Percentiles rank a stretch among this genome's conserved stretches.
These are phyloP conservation scores for Gobiocypris rarus DNA, from an alignment of 2,113 vertebrate species.

Conservation along the genomic window DNA sequence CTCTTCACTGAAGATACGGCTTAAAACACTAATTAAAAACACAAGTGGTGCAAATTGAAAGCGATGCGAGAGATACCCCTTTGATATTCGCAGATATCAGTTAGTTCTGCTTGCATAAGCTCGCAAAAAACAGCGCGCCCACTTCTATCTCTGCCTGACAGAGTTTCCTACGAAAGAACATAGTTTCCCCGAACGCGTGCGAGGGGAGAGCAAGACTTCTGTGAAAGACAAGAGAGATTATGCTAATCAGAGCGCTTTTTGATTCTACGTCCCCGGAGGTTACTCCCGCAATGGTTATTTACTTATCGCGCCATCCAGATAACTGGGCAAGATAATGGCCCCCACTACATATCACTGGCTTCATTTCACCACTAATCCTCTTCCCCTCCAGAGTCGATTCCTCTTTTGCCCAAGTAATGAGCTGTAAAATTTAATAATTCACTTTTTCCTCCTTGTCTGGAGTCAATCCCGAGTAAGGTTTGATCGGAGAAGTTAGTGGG, in stretches of 20 bases:
- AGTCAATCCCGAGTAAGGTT: constrained; percentile 33
- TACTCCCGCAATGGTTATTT: constrained; percentile 60
- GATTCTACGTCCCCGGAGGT: constrained; percentile 53
- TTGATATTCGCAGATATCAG: constrained; percentile 40
- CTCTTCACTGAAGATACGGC: not conserved
- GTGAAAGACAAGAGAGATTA: constrained; percentile 54
- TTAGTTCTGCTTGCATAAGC: constrained; percentile 41
- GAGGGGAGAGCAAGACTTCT: constrained; percentile 30
- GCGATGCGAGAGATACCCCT: constrained; percentile 24
- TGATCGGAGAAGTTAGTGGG: not conserved
- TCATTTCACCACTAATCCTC: constrained; percentile 61
- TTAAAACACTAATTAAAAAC: constrained; percentile 32
- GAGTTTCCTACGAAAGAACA: constrained; percentile 9
- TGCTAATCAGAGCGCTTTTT: constrained; percentile 57
- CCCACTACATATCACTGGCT: constrained; percentile 59
- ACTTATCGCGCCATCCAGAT: constrained; percentile 64
- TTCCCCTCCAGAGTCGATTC: constrained; percentile 57
- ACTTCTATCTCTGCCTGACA: constrained; percentile 34
- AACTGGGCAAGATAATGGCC: constrained; percentile 59
- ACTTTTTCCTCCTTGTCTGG: constrained; percentile 37
- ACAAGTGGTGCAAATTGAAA: constrained; percentile 39
- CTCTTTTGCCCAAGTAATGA: constrained; percentile 64
- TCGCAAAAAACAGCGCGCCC: not conserved
- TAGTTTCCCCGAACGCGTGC: constrained; percentile 4
- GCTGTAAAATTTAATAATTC: constrained; percentile 66